Percentiles rank a stretch among this genome's conserved stretches.
Conservation (phyloP, 2,888 invertebrate species). For the Xestia rhomboidea region DNA sequence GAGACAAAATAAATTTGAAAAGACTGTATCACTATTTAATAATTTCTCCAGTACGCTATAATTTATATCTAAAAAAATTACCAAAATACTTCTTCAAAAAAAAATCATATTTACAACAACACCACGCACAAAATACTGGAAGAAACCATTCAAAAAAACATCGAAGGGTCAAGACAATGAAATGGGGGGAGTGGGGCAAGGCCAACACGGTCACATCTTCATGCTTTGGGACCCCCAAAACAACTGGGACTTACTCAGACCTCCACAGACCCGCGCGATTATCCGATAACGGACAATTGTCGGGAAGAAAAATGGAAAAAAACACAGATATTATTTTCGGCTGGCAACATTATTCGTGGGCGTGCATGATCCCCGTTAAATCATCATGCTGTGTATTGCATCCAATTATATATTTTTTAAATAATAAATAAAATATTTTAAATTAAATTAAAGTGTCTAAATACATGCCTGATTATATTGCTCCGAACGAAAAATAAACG, state of each 20-base stretch:
- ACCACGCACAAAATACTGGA: slow-evolving; percentile 59
- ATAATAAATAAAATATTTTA: slow-evolving; percentile 2
- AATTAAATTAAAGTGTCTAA: slow-evolving; percentile 61
- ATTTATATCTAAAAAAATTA: background rate
- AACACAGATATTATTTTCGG: slow-evolving; percentile 87
- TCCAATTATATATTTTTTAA: slow-evolving; percentile 35
- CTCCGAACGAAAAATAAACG: slow-evolving; percentile 63
- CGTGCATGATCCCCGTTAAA: slow-evolving; percentile 66
- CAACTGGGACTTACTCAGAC: slow-evolving; percentile 87
- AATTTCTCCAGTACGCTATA: background rate
- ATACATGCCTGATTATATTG: slow-evolving; percentile 69
- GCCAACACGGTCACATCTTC: slow-evolving; percentile 70
- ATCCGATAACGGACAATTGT: slow-evolving; percentile 90
- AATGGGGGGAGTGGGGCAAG: slow-evolving; percentile 48
- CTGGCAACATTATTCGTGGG: slow-evolving; percentile 69
- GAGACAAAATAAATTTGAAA: background rate
- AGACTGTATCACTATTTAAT: background rate
- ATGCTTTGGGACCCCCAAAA: slow-evolving; percentile 74
- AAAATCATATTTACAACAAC: slow-evolving; percentile 61
- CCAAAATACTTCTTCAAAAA: background rate
- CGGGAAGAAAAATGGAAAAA: slow-evolving; percentile 79
- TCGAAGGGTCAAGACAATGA: slow-evolving; percentile 58
- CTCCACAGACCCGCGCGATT: slow-evolving; percentile 88
- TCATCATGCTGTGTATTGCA: slow-evolving; percentile 64
- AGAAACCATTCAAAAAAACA: slow-evolving; percentile 57